Evolutionary conservation across 2,888 invertebrate species (phyloP).

Genomic region (Cynaeus angustus): DNA sequence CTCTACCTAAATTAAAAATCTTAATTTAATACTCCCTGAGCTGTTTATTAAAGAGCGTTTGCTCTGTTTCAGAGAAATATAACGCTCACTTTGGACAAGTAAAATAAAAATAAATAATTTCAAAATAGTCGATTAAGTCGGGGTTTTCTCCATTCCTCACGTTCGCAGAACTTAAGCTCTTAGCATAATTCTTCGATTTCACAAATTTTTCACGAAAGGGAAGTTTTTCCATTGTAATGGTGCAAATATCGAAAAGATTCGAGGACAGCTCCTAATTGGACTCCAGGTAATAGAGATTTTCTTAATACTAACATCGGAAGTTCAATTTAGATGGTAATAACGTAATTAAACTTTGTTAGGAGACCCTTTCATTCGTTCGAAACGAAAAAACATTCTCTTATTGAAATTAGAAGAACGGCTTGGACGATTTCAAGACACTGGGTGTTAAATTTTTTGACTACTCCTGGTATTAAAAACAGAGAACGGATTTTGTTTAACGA

Average conservation of each 20-base stretch:
- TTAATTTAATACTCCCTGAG: conserved; percentile 16
- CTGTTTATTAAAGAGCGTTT: conserved; percentile 17
- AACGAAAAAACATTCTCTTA: background rate
- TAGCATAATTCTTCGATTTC: conserved; percentile 36
- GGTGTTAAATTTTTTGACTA: too few relatives aligned
- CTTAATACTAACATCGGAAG: conserved; percentile 42
- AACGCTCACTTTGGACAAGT: background rate
- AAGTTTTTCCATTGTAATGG: conserved; percentile 32
- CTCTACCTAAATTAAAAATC: conserved; percentile 21
- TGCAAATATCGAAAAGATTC: conserved; percentile 38
- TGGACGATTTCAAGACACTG: too few relatives aligned
- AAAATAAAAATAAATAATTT: background rate
- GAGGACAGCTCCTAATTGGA: conserved; percentile 38
- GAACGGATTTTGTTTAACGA: background rate
- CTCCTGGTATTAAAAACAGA: too few relatives aligned
- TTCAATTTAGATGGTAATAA: conserved; percentile 47
- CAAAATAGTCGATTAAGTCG: background rate
- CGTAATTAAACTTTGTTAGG: conserved; percentile 42
- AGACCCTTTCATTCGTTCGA: conserved; percentile 14
- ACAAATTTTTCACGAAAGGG: conserved; percentile 25
- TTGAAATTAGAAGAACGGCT: too few relatives aligned
- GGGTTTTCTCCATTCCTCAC: conserved; percentile 9
- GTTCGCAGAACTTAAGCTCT: conserved; percentile 9
- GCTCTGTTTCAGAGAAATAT: conserved; percentile 1
- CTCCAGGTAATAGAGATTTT: conserved; percentile 45